Conservation (phyloP, 64 coral and sea anemone genomes). For the Porites lutea region DNA sequence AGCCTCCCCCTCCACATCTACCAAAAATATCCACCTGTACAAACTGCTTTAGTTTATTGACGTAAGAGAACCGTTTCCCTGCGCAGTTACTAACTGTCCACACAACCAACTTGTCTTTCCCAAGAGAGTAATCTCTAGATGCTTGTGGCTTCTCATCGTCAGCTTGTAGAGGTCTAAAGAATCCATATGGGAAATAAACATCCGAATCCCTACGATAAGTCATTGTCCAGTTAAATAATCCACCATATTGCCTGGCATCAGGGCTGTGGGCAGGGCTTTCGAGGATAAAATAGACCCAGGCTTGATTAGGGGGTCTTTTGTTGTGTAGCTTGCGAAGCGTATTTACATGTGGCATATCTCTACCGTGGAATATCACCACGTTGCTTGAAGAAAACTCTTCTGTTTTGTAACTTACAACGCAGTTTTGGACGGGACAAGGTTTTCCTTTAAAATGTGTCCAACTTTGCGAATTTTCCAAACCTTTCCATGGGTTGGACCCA, state of each 20-base stretch:
- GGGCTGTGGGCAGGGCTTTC: constrained; percentile 67
- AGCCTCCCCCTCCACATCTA: not conserved
- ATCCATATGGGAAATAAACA: constrained; percentile 58
- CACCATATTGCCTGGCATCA: constrained; percentile 31
- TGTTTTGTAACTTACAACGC: constrained; percentile 66
- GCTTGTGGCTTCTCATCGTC: not conserved
- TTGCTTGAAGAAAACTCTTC: constrained; percentile 22
- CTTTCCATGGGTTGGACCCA: constrained; percentile 39
- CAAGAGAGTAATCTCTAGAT: constrained; percentile 20
- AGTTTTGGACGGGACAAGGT: constrained; percentile 49
- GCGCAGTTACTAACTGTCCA: constrained; percentile 68
- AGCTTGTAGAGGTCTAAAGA: not conserved
- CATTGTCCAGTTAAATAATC: constrained; percentile 84
- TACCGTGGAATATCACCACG: constrained; percentile 71
- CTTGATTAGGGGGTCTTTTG: constrained; percentile 13
- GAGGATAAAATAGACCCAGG: constrained; percentile 66
- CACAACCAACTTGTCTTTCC: constrained; percentile 31
- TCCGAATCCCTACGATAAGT: constrained; percentile 75
- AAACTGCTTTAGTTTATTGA: not conserved
- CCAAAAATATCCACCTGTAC: constrained; percentile 49
- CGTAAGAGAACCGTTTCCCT: constrained; percentile 29
- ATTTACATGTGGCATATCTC: constrained; percentile 46
- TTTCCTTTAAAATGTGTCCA: constrained; percentile 58
- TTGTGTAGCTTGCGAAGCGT: constrained; percentile 43
- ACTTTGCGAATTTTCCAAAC: constrained; percentile 50